phyloP scores from a whole-genome alignment of 1,140 invertebrate species.

The Chlorops oryzae region DNA sequence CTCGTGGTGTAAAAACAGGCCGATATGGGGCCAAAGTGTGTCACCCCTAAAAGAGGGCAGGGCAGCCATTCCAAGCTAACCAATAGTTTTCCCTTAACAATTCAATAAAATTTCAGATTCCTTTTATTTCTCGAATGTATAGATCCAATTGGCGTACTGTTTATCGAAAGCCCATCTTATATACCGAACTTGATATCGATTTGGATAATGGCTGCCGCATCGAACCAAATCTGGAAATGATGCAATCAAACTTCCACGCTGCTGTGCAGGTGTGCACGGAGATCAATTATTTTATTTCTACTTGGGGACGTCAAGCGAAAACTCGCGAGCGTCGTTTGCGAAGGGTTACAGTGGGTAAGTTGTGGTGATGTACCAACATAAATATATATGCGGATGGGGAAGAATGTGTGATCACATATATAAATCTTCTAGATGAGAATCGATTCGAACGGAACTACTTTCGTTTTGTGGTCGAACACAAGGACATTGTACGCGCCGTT shows the following conservation, averaged over 20 bases:
- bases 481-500: slow-evolving; percentile 65
- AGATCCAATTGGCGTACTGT: slow-evolving; percentile 30
- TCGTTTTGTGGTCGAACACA: slow-evolving; percentile 69
- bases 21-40: too few relatives aligned
- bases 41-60: too few relatives aligned
- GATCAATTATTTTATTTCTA: slow-evolving; percentile 32
- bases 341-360: slow-evolving; percentile 24
- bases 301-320: slow-evolving; percentile 32
- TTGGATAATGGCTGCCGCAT: slow-evolving; percentile 26
- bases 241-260: slow-evolving; percentile 32
- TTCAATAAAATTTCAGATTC: too few relatives aligned
- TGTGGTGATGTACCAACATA: background rate
- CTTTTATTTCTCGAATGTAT: too few relatives aligned
- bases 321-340: slow-evolving; percentile 23
- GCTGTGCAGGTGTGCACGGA: slow-evolving; percentile 30
- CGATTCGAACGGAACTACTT: slow-evolving; percentile 58
- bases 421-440: slow-evolving; percentile 27
- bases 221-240: slow-evolving; percentile 25
- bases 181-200: slow-evolving; percentile 28
- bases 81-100: too few relatives aligned
- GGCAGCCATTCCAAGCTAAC: slow-evolving; percentile 29
- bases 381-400: too few relatives aligned
- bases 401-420: slow-evolving; percentile 2
- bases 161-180: slow-evolving; percentile 26
- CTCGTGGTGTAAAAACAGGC: too few relatives aligned